Base-by-base conservation (phyloP, 1,140 invertebrate genomes). In the Pantala flavescens region DNA sequence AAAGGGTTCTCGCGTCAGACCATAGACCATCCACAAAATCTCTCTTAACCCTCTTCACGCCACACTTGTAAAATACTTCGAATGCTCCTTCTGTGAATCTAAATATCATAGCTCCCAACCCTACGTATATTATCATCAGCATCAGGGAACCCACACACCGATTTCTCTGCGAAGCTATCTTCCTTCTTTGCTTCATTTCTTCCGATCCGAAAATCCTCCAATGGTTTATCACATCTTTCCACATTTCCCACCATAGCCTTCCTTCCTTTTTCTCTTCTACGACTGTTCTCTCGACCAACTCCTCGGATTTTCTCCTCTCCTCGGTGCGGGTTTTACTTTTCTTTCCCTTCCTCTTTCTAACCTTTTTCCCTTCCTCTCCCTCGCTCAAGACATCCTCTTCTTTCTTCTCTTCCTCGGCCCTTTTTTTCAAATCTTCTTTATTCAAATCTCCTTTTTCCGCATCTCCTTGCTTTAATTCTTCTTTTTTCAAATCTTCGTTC, bases 51-150 rank as follows among this genome's bases (percentile, higher is more conserved):
- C 91, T 85, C 78, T 93, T 92, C 23, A 94, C 92, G 16, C 92
- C 91, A 79, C 93, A 95, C 83, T 95, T 95, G 82, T 93, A 95
- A 75, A 91, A 92, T 49, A 90, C 87, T 80, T 95, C 93, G 78
- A 93, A 92, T 9, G 88, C 87, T 7, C 93, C 92, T 79, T 94
- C 93, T 7, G 90, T 89, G 77, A 90, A 89, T 70, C 90, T 88
- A 78, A 94, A 94, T 63, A 92, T 82, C 5, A 93, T 84, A 0
- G 89, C 92, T 10, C 92, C 92, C 16, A 92, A 82, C n/a, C 92
- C 92, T 78, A 90, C 90, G 73, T 91, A 86, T 28, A 93, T 85
- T 3, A 92, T 83, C 0, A 92, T 81, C 16, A 92, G 76, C 7
- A 92, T 80, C 5, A 90, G 78, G 77, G 90, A 87, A 71, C 85